These are phyloP conservation scores for Amiota communis DNA, from an alignment of 2,888 invertebrate species.

Conservation along the genomic window DNA sequence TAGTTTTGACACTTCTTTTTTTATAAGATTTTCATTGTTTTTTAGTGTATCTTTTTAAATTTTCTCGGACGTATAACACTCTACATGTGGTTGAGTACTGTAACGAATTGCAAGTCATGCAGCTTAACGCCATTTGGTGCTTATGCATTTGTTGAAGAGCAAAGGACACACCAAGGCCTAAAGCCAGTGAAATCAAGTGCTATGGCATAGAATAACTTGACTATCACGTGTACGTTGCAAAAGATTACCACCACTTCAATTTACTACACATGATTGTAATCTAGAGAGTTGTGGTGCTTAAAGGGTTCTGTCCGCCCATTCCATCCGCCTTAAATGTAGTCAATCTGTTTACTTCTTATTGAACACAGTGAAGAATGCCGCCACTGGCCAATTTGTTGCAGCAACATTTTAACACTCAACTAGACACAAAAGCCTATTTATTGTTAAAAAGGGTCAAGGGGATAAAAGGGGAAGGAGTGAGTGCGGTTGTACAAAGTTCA, in stretches of 20 bases:
- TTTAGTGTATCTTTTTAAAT: slow-evolving; percentile 53
- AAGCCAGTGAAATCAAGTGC: slow-evolving; percentile 12
- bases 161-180: neutral
- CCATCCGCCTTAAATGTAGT: neutral
- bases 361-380: slow-evolving; percentile 6
- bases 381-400: slow-evolving; percentile 56
- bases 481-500: slow-evolving; percentile 42
- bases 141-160: too few relatives aligned
- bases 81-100: slow-evolving; percentile 30
- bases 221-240: neutral
- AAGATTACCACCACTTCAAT: slow-evolving; percentile 10
- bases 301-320: neutral
- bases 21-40: too few relatives aligned
- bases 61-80: too few relatives aligned
- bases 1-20: slow-evolving; percentile 55
- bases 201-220: neutral
- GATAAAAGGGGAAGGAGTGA: slow-evolving; percentile 44
- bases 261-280: slow-evolving; percentile 8
- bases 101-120: slow-evolving; percentile 52
- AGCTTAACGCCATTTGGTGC: slow-evolving; percentile 49
- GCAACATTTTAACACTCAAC: slow-evolving; percentile 39
- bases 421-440: slow-evolving; percentile 58
- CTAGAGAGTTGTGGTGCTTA: neutral
- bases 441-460: slow-evolving; percentile 53
- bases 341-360: neutral